Conservation (phyloP, 2,888 invertebrate species). For the Nomada ruficornis region DNA sequence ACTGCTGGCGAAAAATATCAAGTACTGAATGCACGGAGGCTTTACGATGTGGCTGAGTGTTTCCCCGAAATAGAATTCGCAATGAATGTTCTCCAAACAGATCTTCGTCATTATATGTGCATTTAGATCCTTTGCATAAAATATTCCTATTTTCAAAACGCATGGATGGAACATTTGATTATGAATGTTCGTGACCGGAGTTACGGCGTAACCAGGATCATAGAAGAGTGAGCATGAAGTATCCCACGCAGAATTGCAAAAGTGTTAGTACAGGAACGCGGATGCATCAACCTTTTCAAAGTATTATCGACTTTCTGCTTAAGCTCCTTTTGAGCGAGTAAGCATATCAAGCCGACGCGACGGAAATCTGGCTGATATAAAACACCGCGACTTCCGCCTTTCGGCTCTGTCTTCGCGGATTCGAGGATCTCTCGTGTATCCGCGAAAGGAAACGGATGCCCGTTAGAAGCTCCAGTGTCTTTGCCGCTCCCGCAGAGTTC, state of each 20-base stretch:
- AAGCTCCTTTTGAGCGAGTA: slow-evolving; percentile 51
- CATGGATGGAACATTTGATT: background rate
- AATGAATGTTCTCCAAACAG: background rate
- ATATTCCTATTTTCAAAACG: background rate
- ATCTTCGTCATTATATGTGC: background rate
- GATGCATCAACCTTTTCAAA: slow-evolving; percentile 20
- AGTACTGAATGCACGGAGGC: background rate
- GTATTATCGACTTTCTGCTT: slow-evolving; percentile 55
- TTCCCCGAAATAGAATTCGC: background rate
- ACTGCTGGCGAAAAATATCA: slow-evolving; percentile 28
- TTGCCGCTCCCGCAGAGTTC: slow-evolving; percentile 1
- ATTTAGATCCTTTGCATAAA: background rate
- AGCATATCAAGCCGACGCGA: slow-evolving; percentile 52
- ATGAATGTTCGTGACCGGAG: background rate
- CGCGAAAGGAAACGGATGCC: slow-evolving; percentile 16
- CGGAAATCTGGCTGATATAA: slow-evolving; percentile 52
- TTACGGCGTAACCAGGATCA: background rate
- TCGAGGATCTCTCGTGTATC: background rate
- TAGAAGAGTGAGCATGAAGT: slow-evolving; percentile 38
- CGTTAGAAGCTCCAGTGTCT: slow-evolving; percentile 20
- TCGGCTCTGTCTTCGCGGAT: slow-evolving; percentile 24
- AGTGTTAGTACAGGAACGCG: slow-evolving; percentile 12
- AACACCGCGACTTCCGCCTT: slow-evolving; percentile 34
- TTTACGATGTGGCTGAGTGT: background rate
- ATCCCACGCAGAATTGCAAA: slow-evolving; percentile 9